phyloP scores from a whole-genome alignment of 2,888 invertebrate species.

The Alviniconcha strummeri region DNA sequence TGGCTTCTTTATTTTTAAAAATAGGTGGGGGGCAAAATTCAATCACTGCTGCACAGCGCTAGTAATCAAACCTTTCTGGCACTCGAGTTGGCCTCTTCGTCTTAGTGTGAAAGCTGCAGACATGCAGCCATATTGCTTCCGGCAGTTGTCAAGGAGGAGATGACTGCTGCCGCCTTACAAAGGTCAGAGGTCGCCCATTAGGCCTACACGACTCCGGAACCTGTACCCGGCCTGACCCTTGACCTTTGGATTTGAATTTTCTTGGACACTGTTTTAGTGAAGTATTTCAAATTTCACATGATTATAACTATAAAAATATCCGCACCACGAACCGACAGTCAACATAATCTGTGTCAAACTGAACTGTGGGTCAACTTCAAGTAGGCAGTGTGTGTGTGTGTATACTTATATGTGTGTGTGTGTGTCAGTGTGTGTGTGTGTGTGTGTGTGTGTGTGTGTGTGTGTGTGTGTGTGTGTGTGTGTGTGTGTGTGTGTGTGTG shows the following conservation, averaged over 20 bases:
- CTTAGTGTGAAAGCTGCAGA: neutral
- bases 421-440: neutral
- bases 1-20: neutral
- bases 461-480: conserved; percentile 1
- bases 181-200: too few relatives aligned
- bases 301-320: neutral
- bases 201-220: too few relatives aligned
- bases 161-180: neutral
- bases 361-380: neutral
- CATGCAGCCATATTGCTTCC: neutral
- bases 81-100: neutral
- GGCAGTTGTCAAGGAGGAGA: conserved; percentile 27
- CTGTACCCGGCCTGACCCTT: neutral
- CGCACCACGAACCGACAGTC: too few relatives aligned
- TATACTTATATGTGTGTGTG: neutral
- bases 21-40: neutral
- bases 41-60: neutral
- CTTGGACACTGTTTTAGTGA: neutral
- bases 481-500: too few relatives aligned
- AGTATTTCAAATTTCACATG: neutral
- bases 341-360: neutral
- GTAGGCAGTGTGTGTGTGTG: neutral
- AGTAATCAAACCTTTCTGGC: neutral
- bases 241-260: neutral
- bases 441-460: conserved; percentile 19